Evolutionary conservation across 2,888 invertebrate genomes (phyloP), one percentile per base, ranked within the genome.

Genomic region (Drosophila maculinotata): DNA sequence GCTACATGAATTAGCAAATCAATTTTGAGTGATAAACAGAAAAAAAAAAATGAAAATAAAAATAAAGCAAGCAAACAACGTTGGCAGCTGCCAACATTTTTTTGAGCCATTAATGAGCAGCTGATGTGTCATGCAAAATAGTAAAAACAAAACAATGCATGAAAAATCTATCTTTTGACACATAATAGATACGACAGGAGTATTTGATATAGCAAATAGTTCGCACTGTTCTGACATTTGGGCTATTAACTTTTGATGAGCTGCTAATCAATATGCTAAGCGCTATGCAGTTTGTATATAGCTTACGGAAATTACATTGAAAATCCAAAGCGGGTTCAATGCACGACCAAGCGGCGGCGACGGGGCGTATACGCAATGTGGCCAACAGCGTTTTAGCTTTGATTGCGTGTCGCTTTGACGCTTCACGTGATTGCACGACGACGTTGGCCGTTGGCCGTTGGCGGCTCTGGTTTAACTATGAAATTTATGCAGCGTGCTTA

Each of bases 1-100:
- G 67, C 69, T 47, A 38, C 62, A 38, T 62, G 59, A 82, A 82
- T 85, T 79, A 82, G 72, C 75, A 72, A 82, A 85, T 82, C 75
- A 82, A 64, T 75, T 85, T 73, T 52, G 45, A 57, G 44, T 64
- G 86, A 71, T 88, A 81, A 81, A 73, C 58, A 63, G 68, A 42
- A 28, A 42, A 23, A 10, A 36, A 41, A 33, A 57, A 33, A 35
- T 23, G 10, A 39, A 38, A 36, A n/a, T 20, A 25, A 12, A 52
- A 47, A 52, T n/a, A 20, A 33, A 2, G 30, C 25, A 44, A 20
- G 20, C 23, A 35, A 30, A 10, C 6, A 35, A 6, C 35, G n/a
- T n/a, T 25, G 49, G 47, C 57, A 63, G 79, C 53, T 44, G 65
- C 15, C 56, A 57, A 14, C 56, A 42, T 57, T 60, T 33, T 38